These are phyloP conservation scores for Columbina picui DNA, from an alignment of 2,113 vertebrate genomes.

Conservation along the genomic window DNA sequence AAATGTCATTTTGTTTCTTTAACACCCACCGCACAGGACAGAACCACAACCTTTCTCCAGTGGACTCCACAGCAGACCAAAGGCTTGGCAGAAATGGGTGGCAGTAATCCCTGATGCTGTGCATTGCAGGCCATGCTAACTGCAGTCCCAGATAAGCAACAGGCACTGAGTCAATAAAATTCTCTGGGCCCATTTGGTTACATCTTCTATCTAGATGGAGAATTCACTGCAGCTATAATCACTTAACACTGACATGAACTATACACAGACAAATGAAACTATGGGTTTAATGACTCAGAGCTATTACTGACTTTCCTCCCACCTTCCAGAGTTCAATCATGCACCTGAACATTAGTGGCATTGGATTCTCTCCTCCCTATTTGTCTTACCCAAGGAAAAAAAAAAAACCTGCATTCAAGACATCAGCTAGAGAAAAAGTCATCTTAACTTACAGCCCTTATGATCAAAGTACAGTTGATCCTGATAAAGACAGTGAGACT, in stretches of 20 bases:
- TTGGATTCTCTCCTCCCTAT: background rate
- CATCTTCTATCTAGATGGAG: background rate
- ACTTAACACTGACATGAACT: background rate
- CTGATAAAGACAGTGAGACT: background rate
- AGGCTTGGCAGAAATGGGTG: background rate
- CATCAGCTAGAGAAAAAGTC: background rate
- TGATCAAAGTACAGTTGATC: background rate
- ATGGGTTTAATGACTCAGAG: conserved; percentile 17
- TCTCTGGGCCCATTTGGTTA: background rate
- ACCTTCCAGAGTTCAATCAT: background rate
- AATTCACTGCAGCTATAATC: background rate
- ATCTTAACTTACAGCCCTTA: background rate
- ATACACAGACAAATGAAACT: background rate
- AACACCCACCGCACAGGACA: background rate
- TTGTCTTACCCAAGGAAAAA: background rate
- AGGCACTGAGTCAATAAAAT: background rate
- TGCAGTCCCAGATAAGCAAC: background rate
- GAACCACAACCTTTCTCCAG: background rate
- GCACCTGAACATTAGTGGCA: background rate
- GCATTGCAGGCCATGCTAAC: background rate
- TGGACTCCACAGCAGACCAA: background rate
- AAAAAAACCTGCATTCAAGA: background rate
- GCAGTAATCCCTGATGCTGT: background rate
- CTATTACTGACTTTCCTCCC: background rate
- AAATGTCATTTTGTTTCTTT: background rate